Conservation (phyloP, 2,888 invertebrate genomes). For the Cantharis flavilabris region DNA sequence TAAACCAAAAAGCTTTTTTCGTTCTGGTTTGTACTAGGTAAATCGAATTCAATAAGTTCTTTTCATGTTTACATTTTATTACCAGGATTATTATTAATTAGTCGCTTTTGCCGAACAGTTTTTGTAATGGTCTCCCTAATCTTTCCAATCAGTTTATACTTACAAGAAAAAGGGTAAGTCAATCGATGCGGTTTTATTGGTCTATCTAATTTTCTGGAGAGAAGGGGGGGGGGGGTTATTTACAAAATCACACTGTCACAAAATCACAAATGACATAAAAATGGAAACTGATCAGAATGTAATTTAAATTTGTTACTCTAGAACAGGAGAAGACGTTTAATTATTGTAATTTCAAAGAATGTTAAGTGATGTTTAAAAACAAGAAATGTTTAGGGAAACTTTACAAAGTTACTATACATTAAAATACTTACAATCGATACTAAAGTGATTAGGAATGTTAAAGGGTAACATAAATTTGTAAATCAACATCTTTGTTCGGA, state of each 20-base stretch:
- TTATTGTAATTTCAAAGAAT: background rate
- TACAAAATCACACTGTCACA: too few species aligned
- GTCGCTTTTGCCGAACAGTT: background rate
- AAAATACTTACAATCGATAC: background rate
- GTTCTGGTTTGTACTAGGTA: background rate
- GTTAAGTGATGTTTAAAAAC: background rate
- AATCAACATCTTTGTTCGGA: constrained; percentile 29
- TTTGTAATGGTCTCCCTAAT: background rate
- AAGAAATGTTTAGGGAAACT: background rate
- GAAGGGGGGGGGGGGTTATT: too few species aligned
- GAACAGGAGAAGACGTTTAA: too few species aligned
- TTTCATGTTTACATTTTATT: background rate
- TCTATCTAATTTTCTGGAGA: background rate
- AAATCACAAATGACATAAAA: too few species aligned
- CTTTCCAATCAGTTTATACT: background rate
- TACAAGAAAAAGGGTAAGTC: background rate
- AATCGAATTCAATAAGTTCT: background rate
- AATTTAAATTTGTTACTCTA: too few species aligned
- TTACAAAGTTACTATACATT: background rate
- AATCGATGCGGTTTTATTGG: background rate
- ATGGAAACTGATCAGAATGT: too few species aligned
- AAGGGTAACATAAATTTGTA: constrained; percentile 25
- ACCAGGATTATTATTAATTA: background rate
- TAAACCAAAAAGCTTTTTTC: constrained; percentile 3
- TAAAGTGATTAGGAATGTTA: background rate